A percentile compares a stretch with the other conserved stretches of the same genome.
These are phyloP conservation scores for Drosophila littoralis DNA, from an alignment of 1,140 invertebrate genomes.

Conservation along the genomic window DNA sequence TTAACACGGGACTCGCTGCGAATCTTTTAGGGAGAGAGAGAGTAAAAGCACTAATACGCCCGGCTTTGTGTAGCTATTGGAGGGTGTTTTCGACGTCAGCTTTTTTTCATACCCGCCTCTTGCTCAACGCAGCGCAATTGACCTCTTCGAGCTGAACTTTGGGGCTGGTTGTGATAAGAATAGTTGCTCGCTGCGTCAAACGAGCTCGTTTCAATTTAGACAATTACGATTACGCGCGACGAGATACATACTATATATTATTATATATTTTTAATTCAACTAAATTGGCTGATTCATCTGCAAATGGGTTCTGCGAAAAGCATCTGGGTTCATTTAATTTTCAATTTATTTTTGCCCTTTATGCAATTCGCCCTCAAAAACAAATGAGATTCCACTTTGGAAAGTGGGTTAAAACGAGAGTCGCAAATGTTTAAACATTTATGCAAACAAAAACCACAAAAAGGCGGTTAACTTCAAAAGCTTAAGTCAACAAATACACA, in stretches of 20 bases:
- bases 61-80: background rate
- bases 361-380: constrained; percentile 38
- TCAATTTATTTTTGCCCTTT: constrained; percentile 15
- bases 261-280: constrained; percentile 68
- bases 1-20: background rate
- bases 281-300: constrained; percentile 75
- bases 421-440: constrained; percentile 49
- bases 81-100: constrained; percentile 55
- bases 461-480: constrained; percentile 47
- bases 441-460: constrained; percentile 23
- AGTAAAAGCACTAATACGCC: background rate
- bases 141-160: constrained; percentile 66
- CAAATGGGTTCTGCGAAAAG: constrained; percentile 34
- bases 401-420: constrained; percentile 77
- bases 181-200: constrained; percentile 15
- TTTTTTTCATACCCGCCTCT: constrained; percentile 19
- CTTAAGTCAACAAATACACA: constrained; percentile 43
- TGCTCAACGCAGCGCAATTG: constrained; percentile 55
- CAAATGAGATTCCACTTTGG: constrained; percentile 27
- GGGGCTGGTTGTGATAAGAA: constrained; percentile 52
- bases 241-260: constrained; percentile 31
- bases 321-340: constrained; percentile 21
- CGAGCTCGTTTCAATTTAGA: constrained; percentile 66
- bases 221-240: constrained; percentile 63
- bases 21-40: no score